phyloP scores from a whole-genome alignment of 2,113 vertebrate genomes.

The Balaeniceps rex region DNA sequence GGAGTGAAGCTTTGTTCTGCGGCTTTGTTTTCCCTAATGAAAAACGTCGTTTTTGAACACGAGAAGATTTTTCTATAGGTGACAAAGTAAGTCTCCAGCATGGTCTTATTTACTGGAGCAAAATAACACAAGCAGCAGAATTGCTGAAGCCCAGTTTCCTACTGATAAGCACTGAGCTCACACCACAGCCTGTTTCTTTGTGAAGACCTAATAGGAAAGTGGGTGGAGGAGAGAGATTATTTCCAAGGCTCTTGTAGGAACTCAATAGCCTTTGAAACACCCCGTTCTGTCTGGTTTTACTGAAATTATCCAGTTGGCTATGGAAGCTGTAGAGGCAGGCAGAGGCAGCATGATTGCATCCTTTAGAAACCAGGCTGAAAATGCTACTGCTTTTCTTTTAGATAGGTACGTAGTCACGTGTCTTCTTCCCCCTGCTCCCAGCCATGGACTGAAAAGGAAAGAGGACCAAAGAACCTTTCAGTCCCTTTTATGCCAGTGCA shows the following conservation, averaged over 20 bases:
- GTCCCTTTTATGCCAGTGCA: not conserved
- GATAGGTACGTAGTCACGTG: not conserved
- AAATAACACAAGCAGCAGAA: not conserved
- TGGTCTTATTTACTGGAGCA: not conserved
- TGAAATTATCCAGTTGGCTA: not conserved
- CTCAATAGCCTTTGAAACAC: not conserved
- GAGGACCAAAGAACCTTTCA: not conserved
- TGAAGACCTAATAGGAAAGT: not conserved
- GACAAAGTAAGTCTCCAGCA: not conserved
- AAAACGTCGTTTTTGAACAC: not conserved
- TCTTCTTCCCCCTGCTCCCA: not conserved
- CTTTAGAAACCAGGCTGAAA: not conserved
- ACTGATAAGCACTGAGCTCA: not conserved
- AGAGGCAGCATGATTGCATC: not conserved
- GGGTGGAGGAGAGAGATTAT: not conserved
- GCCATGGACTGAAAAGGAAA: not conserved
- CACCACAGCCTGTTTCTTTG: not conserved
- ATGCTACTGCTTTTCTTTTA: not conserved
- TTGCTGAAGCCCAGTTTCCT: constrained; percentile 10
- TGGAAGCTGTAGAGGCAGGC: not conserved
- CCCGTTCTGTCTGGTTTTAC: not conserved
- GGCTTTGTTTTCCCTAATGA: not conserved
- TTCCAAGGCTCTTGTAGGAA: not conserved
- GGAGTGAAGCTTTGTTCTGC: not conserved
- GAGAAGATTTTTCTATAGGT: not conserved